A percentile compares a stretch with the other conserved stretches of the same genome.
Evolutionary conservation across 2,797 vertebrate genomes (phyloP).

Genomic region (Percopsis omiscomaycus): DNA sequence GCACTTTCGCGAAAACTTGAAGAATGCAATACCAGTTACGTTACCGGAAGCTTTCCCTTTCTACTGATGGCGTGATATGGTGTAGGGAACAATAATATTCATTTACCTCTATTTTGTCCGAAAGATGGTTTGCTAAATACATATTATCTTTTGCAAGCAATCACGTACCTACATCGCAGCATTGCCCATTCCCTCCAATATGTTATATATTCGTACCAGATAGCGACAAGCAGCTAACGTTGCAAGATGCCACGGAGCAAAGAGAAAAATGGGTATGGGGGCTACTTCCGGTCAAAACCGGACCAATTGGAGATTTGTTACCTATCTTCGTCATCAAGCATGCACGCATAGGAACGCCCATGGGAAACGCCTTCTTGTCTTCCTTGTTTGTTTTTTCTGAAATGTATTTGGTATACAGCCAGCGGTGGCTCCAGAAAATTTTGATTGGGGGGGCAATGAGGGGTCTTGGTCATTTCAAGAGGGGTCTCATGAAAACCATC

Average conservation of each 20-base stretch:
- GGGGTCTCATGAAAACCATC: no score
- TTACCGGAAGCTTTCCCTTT: constrained; percentile 25
- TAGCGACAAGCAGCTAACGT: not conserved
- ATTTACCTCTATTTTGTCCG: constrained; percentile 16
- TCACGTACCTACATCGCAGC: constrained; percentile 40
- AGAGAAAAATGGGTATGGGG: constrained; percentile 41
- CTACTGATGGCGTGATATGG: constrained; percentile 26
- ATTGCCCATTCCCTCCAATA: constrained; percentile 10
- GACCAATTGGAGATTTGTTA: constrained; percentile 55
- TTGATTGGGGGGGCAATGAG: no score
- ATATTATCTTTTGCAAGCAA: not conserved
- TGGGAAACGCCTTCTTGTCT: no score
- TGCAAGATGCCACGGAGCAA: constrained; percentile 71
- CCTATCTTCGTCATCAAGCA: constrained; percentile 53
- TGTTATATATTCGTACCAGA: not conserved
- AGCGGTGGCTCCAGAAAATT: no score
- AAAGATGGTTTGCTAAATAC: not conserved
- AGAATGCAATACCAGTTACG: not conserved
- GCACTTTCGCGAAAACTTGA: constrained; percentile 29
- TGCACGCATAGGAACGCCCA: not conserved
- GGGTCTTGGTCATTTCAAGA: no score
- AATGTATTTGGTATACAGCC: no score
- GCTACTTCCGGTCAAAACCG: constrained; percentile 56
- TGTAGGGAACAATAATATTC: not conserved
- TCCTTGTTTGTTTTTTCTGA: not conserved